Evolutionary conservation across 2,113 vertebrate species (phyloP), one percentile per base, ranked within the genome.

Genomic region (Meles meles): DNA sequence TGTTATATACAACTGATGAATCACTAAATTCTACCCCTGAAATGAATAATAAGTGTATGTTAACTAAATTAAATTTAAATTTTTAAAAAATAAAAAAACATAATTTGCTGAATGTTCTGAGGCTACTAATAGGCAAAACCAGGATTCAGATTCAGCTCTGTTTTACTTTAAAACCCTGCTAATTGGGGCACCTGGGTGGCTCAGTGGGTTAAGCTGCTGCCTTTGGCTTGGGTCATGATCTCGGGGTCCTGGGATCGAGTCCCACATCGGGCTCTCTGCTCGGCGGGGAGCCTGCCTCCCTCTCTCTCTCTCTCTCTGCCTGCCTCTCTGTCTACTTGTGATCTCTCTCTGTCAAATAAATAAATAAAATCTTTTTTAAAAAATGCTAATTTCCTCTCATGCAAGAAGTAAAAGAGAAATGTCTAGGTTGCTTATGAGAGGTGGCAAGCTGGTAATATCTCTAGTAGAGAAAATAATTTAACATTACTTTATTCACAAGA

Each of bases 61-160:
- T 63, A 31, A 67, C 15, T 67, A 67, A 67, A 34, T n/a, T 67
- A 15, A 67, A 34, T 18, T n/a, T 67, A 67, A 67, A 67, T 67
- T 67, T 67, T 67, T 67, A 0, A 18, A 67, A 67, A 67, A 67
- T 67, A 67, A 67, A 67, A 67, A 67, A 67, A 67, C 52, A 31
- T 92, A 59, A 79, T 52, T 90, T 95, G 37, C 49, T 47, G 1
- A 44, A 94, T 76, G 34, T 61, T 37, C 57, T 93, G 34, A 96
- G 47, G 31, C 80, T 96, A 61, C 69, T 76, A 90, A 65, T 71
- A 65, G 86, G 44, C 31, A 97, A n/a, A 89, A 67, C 18, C n/a
- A 90, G 59, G 83, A 95, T 90, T 93, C 52, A 89, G 20, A 47
- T 83, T 97, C 47, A 92, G 39, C 39, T 89, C 95, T 77, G 23